Conservation (phyloP, 2,888 invertebrate genomes). For the Apamea anceps region DNA sequence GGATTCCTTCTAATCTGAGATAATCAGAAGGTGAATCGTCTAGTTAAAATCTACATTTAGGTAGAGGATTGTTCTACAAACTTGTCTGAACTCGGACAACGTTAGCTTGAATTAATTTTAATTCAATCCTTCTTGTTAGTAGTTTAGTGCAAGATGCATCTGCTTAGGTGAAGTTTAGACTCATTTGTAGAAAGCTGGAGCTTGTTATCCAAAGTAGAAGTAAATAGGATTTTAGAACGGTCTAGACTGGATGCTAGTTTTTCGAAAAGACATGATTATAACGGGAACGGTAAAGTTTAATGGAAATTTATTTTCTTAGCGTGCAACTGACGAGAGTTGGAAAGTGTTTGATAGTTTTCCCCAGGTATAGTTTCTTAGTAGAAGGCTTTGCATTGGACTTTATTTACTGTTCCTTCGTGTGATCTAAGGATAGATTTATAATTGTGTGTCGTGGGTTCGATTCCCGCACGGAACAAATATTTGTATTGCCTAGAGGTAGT, state of each 20-base stretch:
- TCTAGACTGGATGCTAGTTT: conserved; percentile 45
- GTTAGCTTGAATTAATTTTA: conserved; percentile 74
- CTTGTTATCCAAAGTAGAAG: conserved; percentile 48
- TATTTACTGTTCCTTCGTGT: background rate
- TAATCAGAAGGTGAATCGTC: conserved; percentile 64
- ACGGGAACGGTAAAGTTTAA: conserved; percentile 36
- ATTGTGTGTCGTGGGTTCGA: no score
- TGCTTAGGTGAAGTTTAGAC: conserved; percentile 62
- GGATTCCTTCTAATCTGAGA: conserved; percentile 43
- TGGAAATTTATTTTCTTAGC: conserved; percentile 26
- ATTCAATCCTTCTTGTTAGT: conserved; percentile 71
- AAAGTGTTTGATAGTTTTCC: conserved; percentile 4
- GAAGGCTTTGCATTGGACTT: background rate
- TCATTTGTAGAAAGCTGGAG: conserved; percentile 54
- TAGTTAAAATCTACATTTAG: conserved; percentile 62
- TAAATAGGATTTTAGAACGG: conserved; percentile 55
- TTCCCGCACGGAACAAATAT: no score
- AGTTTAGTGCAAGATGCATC: conserved; percentile 62
- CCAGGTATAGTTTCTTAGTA: background rate
- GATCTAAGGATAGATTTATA: background rate
- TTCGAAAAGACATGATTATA: conserved; percentile 21
- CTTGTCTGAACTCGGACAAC: conserved; percentile 68
- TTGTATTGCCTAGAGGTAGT: no score
- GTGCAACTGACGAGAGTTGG: background rate
- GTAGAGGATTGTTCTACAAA: conserved; percentile 58